Base-by-base conservation (phyloP, 1,140 invertebrate species). In the Campoletis sonorensis region DNA sequence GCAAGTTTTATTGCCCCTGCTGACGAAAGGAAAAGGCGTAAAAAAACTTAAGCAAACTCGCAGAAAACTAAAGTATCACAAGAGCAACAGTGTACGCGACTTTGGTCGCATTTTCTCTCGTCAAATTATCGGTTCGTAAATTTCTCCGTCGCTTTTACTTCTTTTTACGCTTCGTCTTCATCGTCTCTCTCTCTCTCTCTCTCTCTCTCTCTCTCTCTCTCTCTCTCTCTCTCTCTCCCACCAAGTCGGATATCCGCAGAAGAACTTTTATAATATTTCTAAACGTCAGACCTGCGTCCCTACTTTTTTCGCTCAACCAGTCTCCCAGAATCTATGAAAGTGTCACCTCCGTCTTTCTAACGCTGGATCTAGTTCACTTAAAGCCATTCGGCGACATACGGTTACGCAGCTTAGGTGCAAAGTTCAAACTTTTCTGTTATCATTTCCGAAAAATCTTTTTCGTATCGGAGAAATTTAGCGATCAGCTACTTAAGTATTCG, bases 111-210 rank as follows among this genome's bases (percentile, higher is more conserved):
- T 78, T 26, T 64, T 78, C 37, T 67, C 76, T 78, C 76, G 76
- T 78, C 76, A 78, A 78, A 78, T 78, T 78, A 78, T 78, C 76
- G 76, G 76, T 78, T 61, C 76, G 76, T 78, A 78, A 78, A 78
- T 78, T 67, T 78, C 73, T 27, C 18, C 40, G 30, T 30, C 51
- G 37, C 40, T 49, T 61, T 61, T 8, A 1, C 18, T 73, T 45
- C 18, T n/a, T 16, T 15, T 5, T 10, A 10, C 73, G 33, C 73
- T 58, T 49, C 37, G 18, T 18, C 23, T 75, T 37, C 73, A 18
- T 77, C 54, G 10, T 26, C 4, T 13, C 23, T 61, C 27, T 33
- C 16, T 10, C 49, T 61, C 27, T 33, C 16, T 10, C 49, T 61
- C 27, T 33, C 16, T 10, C 49, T 61, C 27, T 33, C 16, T 10